Evolutionary conservation across 2,113 vertebrate species (phyloP).

Genomic region (Ceyx margarethae): DNA sequence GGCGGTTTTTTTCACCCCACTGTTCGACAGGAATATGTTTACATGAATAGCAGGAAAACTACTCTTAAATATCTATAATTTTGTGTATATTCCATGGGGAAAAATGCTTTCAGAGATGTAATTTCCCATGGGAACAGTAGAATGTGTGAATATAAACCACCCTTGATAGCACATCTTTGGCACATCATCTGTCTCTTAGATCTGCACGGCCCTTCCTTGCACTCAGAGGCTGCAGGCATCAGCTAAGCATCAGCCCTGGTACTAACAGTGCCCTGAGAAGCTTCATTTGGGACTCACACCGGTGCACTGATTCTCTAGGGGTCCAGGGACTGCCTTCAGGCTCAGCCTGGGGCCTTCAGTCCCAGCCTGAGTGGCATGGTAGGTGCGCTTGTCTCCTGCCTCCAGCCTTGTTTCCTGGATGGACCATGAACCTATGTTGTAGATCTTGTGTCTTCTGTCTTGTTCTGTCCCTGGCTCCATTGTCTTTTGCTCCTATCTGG

Average conservation of each 20-base stretch:
- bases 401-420: background rate
- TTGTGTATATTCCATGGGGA: background rate
- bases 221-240: background rate
- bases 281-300: background rate
- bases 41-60: slow-evolving; percentile 6
- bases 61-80: background rate
- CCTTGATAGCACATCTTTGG: background rate
- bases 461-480: background rate
- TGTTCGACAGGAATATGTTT: background rate
- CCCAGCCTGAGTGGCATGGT: background rate
- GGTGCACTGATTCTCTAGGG: background rate
- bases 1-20: background rate
- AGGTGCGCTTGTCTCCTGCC: background rate
- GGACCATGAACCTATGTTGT: background rate
- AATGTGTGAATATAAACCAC: background rate
- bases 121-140: background rate
- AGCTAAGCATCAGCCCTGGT: background rate
- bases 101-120: background rate
- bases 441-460: background rate
- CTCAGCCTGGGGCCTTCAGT: background rate
- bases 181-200: background rate
- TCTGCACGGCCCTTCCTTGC: background rate
- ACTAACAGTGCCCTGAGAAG: background rate
- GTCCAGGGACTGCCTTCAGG: background rate
- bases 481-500: background rate